A percentile compares a stretch with the other conserved stretches of the same genome.
phyloP scores from a whole-genome alignment of 2,888 invertebrate genomes.

The Boloria selene region DNA sequence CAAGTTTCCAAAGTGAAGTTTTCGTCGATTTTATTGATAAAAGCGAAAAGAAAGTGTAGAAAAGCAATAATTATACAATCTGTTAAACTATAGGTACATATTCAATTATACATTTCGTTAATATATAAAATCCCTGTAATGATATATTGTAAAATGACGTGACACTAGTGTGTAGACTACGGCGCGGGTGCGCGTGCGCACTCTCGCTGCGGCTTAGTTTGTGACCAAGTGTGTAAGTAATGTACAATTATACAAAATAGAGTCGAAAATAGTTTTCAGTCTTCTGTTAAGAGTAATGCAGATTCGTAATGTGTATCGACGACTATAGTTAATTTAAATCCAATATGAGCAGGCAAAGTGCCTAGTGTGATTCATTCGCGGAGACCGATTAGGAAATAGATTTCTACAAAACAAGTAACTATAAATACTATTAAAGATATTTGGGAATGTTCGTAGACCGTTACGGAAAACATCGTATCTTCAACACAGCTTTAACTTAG shows the following conservation, averaged over 20 bases:
- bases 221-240: conserved; percentile 58
- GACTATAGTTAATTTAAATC: conserved; percentile 48
- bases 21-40: conserved; percentile 40
- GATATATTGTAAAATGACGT: conserved; percentile 78
- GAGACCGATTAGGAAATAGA: conserved; percentile 26
- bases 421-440: conserved; percentile 42
- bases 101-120: conserved; percentile 75
- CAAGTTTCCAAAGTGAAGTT: conserved; percentile 35
- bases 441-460: conserved; percentile 46
- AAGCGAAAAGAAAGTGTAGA: conserved; percentile 52
- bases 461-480: conserved; percentile 43
- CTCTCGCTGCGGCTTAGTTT: conserved; percentile 45
- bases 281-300: conserved; percentile 73
- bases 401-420: conserved; percentile 36
- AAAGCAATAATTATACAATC: conserved; percentile 65
- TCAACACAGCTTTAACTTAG: conserved; percentile 56
- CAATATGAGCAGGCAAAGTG: conserved; percentile 35
- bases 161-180: conserved; percentile 60
- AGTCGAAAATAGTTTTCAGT: conserved; percentile 80
- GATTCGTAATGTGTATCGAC: conserved; percentile 51
- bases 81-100: conserved; percentile 74
- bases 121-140: conserved; percentile 83
- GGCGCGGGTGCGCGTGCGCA: conserved; percentile 40
- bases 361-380: conserved; percentile 37
- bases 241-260: conserved; percentile 80